Conservation (phyloP, 2,888 invertebrate species). For the Osedax frankpressi region DNA sequence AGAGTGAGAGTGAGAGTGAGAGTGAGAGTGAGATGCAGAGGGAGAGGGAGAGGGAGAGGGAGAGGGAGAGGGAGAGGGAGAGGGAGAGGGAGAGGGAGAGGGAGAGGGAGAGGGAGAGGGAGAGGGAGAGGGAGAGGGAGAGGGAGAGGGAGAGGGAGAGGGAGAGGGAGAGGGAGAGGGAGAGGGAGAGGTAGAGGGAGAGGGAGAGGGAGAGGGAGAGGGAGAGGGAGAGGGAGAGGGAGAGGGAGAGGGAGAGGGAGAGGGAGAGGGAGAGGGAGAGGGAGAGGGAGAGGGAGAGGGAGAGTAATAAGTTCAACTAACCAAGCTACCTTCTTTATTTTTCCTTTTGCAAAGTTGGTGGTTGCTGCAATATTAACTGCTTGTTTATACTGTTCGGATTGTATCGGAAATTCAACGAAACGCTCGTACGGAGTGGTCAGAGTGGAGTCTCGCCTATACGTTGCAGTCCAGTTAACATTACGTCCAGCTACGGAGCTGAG, state of each 20-base stretch:
- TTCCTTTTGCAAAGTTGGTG: slow-evolving; percentile 56
- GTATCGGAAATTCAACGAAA: slow-evolving; percentile 19
- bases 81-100: neutral
- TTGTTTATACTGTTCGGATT: slow-evolving; percentile 11
- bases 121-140: neutral
- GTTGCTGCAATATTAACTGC: slow-evolving; percentile 8
- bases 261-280: no score
- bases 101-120: neutral
- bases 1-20: neutral
- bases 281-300: no score
- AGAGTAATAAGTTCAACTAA: no score
- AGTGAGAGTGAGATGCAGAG: no score
- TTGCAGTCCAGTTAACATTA: slow-evolving; percentile 82
- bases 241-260: no score
- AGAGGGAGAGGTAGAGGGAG: no score
- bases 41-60: neutral
- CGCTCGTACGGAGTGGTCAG: slow-evolving; percentile 79
- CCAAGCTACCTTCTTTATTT: slow-evolving; percentile 78
- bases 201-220: neutral
- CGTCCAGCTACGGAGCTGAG: neutral
- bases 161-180: neutral
- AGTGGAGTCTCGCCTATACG: slow-evolving; percentile 83
- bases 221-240: no score
- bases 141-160: neutral
- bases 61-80: neutral